phyloP scores from a whole-genome alignment of 2,113 vertebrate genomes.

The Falco punctatus region DNA sequence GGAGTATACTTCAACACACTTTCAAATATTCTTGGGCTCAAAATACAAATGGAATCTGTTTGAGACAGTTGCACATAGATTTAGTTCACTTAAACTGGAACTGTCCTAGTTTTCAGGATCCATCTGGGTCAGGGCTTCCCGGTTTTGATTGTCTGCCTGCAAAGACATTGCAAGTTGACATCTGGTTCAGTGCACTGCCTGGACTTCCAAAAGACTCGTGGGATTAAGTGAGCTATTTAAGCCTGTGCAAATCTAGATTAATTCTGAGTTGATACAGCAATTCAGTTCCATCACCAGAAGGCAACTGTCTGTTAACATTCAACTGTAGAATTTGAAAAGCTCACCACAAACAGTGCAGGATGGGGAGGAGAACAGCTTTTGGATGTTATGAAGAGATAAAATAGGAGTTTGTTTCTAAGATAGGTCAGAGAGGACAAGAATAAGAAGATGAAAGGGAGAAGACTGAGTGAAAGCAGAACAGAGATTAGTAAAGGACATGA shows the following conservation, averaged over 20 bases:
- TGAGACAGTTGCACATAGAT: not conserved
- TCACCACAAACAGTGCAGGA: not conserved
- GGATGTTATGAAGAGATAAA: not conserved
- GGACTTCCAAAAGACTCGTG: not conserved
- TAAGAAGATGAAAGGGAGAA: slow-evolving; percentile 6
- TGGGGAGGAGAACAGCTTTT: not conserved
- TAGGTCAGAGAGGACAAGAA: not conserved
- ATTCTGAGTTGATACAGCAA: not conserved
- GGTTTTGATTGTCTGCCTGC: not conserved
- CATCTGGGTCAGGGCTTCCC: not conserved
- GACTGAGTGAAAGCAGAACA: slow-evolving; percentile 17
- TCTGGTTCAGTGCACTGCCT: not conserved
- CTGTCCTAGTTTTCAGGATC: not conserved
- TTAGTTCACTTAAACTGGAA: not conserved
- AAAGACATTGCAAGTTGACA: not conserved
- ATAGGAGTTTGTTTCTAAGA: not conserved
- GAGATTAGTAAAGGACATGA: not conserved
- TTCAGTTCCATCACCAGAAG: not conserved
- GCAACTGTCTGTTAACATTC: not conserved
- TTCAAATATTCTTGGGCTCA: not conserved
- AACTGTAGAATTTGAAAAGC: not conserved
- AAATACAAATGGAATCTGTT: not conserved
- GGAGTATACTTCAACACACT: not conserved
- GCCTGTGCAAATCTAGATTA: not conserved
- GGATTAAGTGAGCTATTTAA: not conserved